A percentile compares a stretch with the other conserved stretches of the same genome.
Conservation (phyloP, 1,140 invertebrate species). For the Tetramorium parvispinum region DNA sequence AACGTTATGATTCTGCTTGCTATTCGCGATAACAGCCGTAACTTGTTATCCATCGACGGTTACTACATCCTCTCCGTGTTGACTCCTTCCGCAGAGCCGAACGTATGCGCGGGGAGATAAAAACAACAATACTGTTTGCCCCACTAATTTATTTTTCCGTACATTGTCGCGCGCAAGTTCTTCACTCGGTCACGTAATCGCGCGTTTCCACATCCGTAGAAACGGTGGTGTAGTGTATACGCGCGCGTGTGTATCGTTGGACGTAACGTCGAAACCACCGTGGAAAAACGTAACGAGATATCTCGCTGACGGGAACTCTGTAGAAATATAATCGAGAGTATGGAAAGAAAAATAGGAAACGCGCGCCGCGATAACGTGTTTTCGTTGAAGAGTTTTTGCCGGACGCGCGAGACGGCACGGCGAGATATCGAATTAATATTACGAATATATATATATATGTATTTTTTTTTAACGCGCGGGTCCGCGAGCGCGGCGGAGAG, state of each 20-base stretch:
- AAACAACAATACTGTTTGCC: constrained; percentile 38
- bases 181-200: constrained; percentile 36
- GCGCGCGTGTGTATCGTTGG: background rate
- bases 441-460: background rate
- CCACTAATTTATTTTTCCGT: constrained; percentile 45
- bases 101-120: background rate
- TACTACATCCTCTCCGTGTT: background rate
- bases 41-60: constrained; percentile 18
- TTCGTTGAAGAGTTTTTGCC: constrained; percentile 54
- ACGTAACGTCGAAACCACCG: constrained; percentile 16
- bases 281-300: constrained; percentile 35
- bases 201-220: background rate
- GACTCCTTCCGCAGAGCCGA: background rate
- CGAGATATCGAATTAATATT: constrained; percentile 21
- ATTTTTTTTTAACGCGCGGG: constrained; percentile 10
- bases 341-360: constrained; percentile 56
- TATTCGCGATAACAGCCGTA: background rate
- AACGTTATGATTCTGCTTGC: background rate
- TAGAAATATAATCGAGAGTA: constrained; percentile 58
- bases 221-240: too few relatives aligned
- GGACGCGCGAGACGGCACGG: constrained; percentile 3
- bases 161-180: constrained; percentile 9
- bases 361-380: constrained; percentile 27
- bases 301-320: constrained; percentile 40
- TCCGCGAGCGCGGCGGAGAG: background rate